Conservation (phyloP, 1,140 invertebrate genomes). For the Pteromalus puparum region DNA sequence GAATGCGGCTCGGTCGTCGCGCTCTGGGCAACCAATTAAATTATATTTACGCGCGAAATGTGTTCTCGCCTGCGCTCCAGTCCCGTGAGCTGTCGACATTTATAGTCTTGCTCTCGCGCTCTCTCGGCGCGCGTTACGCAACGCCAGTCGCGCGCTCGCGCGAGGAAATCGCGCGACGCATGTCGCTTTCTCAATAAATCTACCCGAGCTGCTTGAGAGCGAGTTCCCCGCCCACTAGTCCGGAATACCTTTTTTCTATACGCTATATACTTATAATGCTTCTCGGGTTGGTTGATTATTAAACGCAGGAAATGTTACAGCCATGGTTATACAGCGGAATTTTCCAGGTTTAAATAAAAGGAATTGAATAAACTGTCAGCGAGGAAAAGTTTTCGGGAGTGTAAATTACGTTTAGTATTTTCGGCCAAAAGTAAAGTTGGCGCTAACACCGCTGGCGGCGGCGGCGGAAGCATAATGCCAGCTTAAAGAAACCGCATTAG, state of each 20-base stretch:
- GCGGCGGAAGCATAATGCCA: no score
- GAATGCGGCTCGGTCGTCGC: background rate
- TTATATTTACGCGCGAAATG: conserved; percentile 4
- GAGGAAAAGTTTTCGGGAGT: no score
- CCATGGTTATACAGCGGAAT: no score
- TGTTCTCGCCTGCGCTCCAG: background rate
- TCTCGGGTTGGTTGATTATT: no score
- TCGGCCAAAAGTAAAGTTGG: no score
- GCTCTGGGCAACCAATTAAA: background rate
- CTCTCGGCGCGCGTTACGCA: no score
- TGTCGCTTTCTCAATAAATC: background rate
- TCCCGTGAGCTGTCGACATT: background rate
- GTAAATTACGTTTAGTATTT: no score
- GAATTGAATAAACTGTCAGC: no score
- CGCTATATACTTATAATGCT: background rate
- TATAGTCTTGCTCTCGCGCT: background rate
- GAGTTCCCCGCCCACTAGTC: background rate
- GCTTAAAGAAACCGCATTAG: no score
- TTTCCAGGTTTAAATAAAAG: no score
- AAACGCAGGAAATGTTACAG: no score
- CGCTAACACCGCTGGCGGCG: no score
- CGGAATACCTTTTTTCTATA: background rate
- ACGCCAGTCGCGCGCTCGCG: background rate
- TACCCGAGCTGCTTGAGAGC: background rate
- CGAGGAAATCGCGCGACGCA: background rate